phyloP scores from a whole-genome alignment of 2,113 vertebrate genomes.

The Sciurus niger region DNA sequence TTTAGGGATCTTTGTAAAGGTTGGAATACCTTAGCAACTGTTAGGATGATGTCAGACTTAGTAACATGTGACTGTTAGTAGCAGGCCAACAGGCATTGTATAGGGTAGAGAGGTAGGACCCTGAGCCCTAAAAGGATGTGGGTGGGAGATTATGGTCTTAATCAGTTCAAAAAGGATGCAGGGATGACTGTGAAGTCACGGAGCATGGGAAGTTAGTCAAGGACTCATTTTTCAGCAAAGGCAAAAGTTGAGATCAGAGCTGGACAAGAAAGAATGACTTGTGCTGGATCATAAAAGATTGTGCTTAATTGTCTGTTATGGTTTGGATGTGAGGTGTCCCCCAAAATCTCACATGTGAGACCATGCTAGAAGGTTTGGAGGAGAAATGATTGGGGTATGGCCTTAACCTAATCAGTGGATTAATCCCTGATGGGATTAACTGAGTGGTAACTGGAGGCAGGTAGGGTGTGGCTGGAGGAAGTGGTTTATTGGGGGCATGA shows the following conservation, averaged over 20 bases:
- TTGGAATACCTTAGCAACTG: background rate
- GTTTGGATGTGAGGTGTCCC: no score
- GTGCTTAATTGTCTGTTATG: no score
- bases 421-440: no score
- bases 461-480: no score
- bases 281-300: background rate
- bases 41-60: background rate
- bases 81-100: background rate
- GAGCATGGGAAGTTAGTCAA: background rate
- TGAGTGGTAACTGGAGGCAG: no score
- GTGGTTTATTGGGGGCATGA: no score
- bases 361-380: no score
- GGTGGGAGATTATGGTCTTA: background rate
- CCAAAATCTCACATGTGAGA: no score
- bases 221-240: background rate
- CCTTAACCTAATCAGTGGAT: no score
- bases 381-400: no score
- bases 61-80: background rate
- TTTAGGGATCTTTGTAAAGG: background rate
- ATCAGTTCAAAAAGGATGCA: background rate
- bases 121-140: background rate
- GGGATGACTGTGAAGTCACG: background rate
- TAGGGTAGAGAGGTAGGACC: background rate
- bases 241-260: background rate
- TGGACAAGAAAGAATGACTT: background rate